phyloP scores from a whole-genome alignment of 1,140 invertebrate species.

The Cheumatopsyche charites region DNA sequence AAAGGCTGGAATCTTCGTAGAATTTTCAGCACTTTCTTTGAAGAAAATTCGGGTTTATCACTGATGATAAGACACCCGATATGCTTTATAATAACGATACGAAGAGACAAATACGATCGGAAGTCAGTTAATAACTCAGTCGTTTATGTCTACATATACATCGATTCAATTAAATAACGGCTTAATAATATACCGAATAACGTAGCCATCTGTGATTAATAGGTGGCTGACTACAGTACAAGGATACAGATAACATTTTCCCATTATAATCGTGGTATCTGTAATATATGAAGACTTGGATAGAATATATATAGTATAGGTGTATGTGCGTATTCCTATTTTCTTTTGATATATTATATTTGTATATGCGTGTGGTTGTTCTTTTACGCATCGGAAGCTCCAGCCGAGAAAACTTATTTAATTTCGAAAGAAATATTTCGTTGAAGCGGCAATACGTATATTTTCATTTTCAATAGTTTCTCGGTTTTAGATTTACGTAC shows the following conservation, averaged over 20 bases:
- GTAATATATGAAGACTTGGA: background rate
- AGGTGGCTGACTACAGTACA: background rate
- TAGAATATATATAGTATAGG: background rate
- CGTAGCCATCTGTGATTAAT: slow-evolving; percentile 25
- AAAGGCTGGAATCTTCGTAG: no score
- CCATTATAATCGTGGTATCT: slow-evolving; percentile 19
- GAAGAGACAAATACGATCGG: background rate
- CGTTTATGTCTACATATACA: slow-evolving; percentile 2
- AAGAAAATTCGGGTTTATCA: no score
- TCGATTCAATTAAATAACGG: slow-evolving; percentile 19
- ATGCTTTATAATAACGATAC: no score
- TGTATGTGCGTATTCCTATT: no score
- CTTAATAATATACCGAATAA: slow-evolving; percentile 16
- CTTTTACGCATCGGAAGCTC: background rate
- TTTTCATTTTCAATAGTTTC: background rate
- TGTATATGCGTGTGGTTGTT: no score
- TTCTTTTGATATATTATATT: no score
- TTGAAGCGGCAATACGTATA: background rate
- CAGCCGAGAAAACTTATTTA: slow-evolving; percentile 19
- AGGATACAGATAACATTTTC: slow-evolving; percentile 26
- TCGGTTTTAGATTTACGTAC: background rate
- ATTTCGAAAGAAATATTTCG: slow-evolving; percentile 32
- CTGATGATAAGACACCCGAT: no score
- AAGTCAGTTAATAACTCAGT: slow-evolving; percentile 1
- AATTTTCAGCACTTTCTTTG: no score